phyloP scores from a whole-genome alignment of 37 sponge, comb jelly and placozoan genomes.

The Petrosia ficiformis region DNA sequence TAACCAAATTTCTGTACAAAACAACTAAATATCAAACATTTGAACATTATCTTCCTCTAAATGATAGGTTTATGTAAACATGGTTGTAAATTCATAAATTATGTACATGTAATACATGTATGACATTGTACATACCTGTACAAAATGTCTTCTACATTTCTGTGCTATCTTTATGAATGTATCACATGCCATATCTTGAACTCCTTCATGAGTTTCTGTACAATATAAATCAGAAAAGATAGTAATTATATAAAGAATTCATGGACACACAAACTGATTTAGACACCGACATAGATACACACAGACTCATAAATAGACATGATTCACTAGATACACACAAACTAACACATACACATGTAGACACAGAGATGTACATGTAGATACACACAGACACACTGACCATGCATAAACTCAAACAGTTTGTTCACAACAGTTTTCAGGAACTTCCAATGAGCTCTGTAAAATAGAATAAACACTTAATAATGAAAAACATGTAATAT shows the following conservation, averaged over 20 bases:
- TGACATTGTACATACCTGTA: no score
- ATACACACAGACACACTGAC: conserved; percentile 21
- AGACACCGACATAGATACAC: no score
- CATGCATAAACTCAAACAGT: conserved; percentile 99
- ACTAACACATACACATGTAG: conserved; percentile 10
- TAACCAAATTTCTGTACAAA: no score
- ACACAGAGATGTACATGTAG: no score
- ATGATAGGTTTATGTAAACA: no score
- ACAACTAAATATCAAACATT: no score
- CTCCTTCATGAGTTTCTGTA: conserved; percentile 96
- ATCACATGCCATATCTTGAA: conserved; percentile 99
- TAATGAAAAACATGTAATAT: neutral
- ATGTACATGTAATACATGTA: no score
- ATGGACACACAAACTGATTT: neutral
- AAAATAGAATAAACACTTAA: conserved; percentile 3
- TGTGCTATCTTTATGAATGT: conserved; percentile 99
- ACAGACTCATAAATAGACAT: no score
- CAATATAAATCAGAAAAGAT: neutral
- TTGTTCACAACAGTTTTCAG: conserved; percentile 99
- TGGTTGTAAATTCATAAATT: no score
- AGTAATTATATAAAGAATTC: neutral
- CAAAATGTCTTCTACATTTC: conserved; percentile 95
- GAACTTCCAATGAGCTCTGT: conserved; percentile 99
- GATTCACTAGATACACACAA: no score
- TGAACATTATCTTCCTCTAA: neutral